A percentile compares a stretch with the other conserved stretches of the same genome.
Evolutionary conservation across 2,113 vertebrate species (phyloP).

Genomic region (Seriola aureovittata): DNA sequence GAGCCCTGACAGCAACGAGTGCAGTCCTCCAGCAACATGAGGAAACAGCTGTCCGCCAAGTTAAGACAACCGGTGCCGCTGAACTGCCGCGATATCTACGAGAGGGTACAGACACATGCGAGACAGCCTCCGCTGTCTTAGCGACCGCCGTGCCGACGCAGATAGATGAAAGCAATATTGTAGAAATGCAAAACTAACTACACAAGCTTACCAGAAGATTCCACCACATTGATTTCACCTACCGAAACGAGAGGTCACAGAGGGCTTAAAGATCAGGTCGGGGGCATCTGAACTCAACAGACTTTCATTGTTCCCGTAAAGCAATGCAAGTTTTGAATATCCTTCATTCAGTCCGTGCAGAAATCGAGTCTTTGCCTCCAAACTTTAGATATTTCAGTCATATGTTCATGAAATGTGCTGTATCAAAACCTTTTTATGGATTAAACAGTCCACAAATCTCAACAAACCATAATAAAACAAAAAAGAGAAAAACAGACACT

Average conservation of each 20-base stretch:
- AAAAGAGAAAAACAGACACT: constrained; percentile 30
- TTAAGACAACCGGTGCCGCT: background rate
- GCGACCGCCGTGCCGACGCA: background rate
- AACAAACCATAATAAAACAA: background rate
- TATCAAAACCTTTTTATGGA: constrained; percentile 14
- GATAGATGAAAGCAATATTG: constrained; percentile 70
- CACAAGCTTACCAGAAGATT: constrained; percentile 59
- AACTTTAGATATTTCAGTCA: background rate
- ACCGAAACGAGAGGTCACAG: background rate
- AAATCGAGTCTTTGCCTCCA: too few species aligned
- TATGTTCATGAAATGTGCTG: constrained; percentile 1
- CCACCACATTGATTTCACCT: constrained; percentile 65
- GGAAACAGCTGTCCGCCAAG: constrained; percentile 44
- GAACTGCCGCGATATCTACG: background rate
- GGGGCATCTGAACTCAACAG: background rate
- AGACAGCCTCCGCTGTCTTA: background rate
- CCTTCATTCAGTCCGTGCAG: constrained; percentile 6
- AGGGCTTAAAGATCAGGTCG: constrained; percentile 5
- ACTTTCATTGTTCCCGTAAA: background rate
- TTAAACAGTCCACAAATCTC: background rate
- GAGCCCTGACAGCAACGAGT: constrained; percentile 9
- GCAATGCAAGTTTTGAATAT: background rate
- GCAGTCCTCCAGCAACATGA: constrained; percentile 36
- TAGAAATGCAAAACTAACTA: constrained; percentile 65
- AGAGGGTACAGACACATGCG: background rate